phyloP scores from a whole-genome alignment of 2,113 vertebrate genomes.

The Apeltes quadracus region DNA sequence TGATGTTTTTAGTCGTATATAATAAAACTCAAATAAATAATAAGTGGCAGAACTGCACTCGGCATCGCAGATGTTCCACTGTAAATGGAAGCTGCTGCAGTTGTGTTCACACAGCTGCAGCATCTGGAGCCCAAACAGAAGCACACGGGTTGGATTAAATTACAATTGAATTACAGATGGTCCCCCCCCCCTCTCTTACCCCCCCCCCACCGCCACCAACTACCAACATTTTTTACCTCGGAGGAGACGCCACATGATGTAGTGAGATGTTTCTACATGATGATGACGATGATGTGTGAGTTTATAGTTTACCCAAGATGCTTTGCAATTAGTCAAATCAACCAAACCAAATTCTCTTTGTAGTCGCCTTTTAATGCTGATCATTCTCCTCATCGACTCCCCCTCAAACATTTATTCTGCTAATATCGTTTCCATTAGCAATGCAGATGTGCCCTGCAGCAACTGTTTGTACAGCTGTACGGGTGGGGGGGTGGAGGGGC shows the following conservation, averaged over 20 bases:
- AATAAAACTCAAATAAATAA: background rate
- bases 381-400: background rate
- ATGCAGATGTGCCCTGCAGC: constrained; percentile 15
- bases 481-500: too few species aligned
- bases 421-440: constrained; percentile 45
- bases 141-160: constrained; percentile 24
- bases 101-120: constrained; percentile 32
- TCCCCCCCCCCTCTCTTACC: too few species aligned
- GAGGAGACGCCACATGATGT: too few species aligned
- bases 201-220: too few species aligned
- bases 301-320: background rate
- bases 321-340: background rate
- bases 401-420: constrained; percentile 46
- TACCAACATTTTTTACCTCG: too few species aligned
- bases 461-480: constrained; percentile 34
- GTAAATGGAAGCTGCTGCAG: constrained; percentile 14
- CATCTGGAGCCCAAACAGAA: constrained; percentile 41
- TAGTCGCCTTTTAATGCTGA: background rate
- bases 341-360: background rate
- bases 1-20: background rate
- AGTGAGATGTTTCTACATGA: too few species aligned
- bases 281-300: background rate
- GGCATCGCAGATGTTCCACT: constrained; percentile 33
- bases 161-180: too few species aligned
- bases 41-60: background rate